Evolutionary conservation across 2,888 invertebrate species (phyloP).

Genomic region (Eustalomyia histrio): DNA sequence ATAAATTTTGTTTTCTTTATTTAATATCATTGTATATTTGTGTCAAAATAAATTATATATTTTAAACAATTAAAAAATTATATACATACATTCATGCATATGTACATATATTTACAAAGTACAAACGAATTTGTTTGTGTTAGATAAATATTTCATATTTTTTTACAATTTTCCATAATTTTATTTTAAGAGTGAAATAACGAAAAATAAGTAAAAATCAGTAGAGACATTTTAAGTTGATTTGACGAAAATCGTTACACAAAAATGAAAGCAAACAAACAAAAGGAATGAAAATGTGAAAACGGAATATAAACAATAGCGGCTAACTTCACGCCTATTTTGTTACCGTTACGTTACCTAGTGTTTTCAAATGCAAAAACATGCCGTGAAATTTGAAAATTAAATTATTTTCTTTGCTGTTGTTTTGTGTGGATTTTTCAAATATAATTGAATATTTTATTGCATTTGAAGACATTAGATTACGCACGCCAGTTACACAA

Average conservation of each 20-base stretch:
- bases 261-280: slow-evolving; percentile 6
- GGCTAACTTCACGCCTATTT: slow-evolving; percentile 57
- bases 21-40: too few relatives aligned
- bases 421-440: too few relatives aligned
- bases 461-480: too few relatives aligned
- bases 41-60: too few relatives aligned
- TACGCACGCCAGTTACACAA: slow-evolving; percentile 11
- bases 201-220: not conserved
- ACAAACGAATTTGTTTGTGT: not conserved
- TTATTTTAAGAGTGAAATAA: not conserved
- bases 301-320: slow-evolving; percentile 66
- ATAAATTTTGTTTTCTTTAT: too few relatives aligned
- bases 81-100: slow-evolving; percentile 5
- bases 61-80: too few relatives aligned
- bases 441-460: too few relatives aligned
- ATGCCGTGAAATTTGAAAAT: too few relatives aligned
- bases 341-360: slow-evolving; percentile 28
- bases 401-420: too few relatives aligned
- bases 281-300: slow-evolving; percentile 52
- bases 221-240: not conserved
- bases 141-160: not conserved
- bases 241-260: slow-evolving; percentile 4
- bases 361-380: too few relatives aligned
- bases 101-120: too few relatives aligned
- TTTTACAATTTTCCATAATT: not conserved